phyloP scores from a whole-genome alignment of 2,113 vertebrate genomes.

The Herpailurus yagouaroundi region DNA sequence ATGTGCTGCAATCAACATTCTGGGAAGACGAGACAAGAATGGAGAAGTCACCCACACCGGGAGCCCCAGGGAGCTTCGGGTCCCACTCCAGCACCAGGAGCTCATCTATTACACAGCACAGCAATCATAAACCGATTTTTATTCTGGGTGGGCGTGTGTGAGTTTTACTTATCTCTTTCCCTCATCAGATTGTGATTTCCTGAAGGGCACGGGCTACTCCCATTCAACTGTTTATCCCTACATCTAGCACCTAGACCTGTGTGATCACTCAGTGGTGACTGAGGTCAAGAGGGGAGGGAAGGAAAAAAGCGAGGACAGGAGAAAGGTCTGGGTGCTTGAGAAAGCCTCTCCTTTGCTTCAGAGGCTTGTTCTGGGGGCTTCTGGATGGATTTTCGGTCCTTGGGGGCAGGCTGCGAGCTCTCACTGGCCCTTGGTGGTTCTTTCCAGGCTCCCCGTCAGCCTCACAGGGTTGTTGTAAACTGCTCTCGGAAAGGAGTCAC shows the following conservation, averaged over 20 bases:
- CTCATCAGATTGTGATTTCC: neutral
- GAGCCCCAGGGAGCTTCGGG: fast-evolving
- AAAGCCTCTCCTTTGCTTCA: neutral
- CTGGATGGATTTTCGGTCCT: neutral
- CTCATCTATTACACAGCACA: too few species aligned
- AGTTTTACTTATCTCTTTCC: neutral
- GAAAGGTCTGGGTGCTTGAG: neutral
- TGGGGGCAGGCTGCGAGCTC: neutral
- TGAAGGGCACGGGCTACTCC: neutral
- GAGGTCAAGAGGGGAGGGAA: too few species aligned
- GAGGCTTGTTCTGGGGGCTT: neutral
- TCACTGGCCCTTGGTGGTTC: neutral
- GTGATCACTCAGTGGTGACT: neutral
- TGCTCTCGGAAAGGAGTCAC: neutral
- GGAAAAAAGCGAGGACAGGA: too few species aligned
- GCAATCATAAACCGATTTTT: neutral
- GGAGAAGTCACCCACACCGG: too few species aligned
- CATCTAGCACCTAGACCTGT: neutral
- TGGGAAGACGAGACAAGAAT: neutral
- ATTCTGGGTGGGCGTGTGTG: neutral
- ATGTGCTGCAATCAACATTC: neutral
- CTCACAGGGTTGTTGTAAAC: neutral
- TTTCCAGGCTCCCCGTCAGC: neutral
- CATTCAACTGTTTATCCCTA: neutral
- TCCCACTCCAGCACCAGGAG: fast-evolving